Conservation (phyloP, 2,888 invertebrate species). For the Lottia scabra region DNA sequence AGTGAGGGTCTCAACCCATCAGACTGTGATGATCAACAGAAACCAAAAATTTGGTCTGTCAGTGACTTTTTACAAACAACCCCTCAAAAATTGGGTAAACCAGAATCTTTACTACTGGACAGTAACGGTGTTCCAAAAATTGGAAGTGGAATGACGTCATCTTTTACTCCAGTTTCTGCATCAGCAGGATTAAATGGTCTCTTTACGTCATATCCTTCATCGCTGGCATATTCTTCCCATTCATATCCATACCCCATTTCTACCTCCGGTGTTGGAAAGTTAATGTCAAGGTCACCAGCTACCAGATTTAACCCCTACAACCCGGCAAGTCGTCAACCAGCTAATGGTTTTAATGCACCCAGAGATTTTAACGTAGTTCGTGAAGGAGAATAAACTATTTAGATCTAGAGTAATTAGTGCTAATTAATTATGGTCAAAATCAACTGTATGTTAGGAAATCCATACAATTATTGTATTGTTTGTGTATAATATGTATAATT, state of each 20-base stretch:
- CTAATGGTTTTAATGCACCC: conserved; percentile 20
- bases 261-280: conserved; percentile 17
- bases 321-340: conserved; percentile 11
- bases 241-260: conserved; percentile 9
- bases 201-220: conserved; percentile 18
- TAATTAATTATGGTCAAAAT: neutral
- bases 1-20: conserved; percentile 20
- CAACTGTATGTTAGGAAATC: neutral
- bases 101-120: neutral
- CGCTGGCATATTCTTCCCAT: conserved; percentile 12
- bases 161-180: neutral
- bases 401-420: neutral
- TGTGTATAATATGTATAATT: conserved; percentile 7
- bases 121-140: neutral
- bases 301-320: conserved; percentile 13
- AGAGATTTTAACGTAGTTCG: conserved; percentile 26
- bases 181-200: conserved; percentile 6
- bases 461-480: neutral
- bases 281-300: conserved; percentile 13
- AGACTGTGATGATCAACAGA: conserved; percentile 31
- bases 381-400: conserved; percentile 22
- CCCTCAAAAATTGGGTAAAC: conserved; percentile 2
- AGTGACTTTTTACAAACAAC: conserved; percentile 37
- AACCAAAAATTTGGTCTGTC: conserved; percentile 60
- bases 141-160: conserved; percentile 1